These are phyloP conservation scores for Heliocidaris erythrogramma DNA, from an alignment of 35 echinoderm and acorn worm genomes.

Conservation along the genomic window DNA sequence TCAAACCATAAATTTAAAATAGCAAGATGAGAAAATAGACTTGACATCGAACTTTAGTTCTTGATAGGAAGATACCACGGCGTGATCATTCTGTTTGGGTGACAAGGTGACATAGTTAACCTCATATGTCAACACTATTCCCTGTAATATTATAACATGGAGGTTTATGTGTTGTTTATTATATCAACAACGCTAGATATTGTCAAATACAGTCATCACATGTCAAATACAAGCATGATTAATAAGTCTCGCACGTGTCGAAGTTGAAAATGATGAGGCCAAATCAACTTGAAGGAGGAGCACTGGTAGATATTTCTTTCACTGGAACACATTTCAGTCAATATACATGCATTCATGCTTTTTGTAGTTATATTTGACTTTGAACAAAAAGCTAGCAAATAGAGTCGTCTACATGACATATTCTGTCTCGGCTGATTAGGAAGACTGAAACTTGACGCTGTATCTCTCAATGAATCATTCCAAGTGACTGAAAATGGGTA, in stretches of 20 bases:
- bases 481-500: background rate
- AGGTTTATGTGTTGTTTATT: background rate
- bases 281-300: no score
- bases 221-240: no score
- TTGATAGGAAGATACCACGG: background rate
- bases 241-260: no score
- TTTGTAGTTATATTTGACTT: no score
- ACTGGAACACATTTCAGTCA: no score
- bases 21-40: background rate
- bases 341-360: no score
- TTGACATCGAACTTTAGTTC: background rate
- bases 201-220: background rate
- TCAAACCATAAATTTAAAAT: background rate
- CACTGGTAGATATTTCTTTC: no score
- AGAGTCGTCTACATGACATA: no score
- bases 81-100: background rate
- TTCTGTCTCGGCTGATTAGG: no score
- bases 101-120: background rate
- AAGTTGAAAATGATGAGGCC: no score
- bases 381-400: no score
- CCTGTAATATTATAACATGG: background rate
- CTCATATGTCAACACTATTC: background rate
- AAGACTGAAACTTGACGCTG: no score
- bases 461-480: background rate
- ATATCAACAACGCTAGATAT: background rate